A percentile compares a stretch with the other conserved stretches of the same genome.
phyloP scores from a whole-genome alignment of 2,888 invertebrate genomes.

The Lithophane leautieri region DNA sequence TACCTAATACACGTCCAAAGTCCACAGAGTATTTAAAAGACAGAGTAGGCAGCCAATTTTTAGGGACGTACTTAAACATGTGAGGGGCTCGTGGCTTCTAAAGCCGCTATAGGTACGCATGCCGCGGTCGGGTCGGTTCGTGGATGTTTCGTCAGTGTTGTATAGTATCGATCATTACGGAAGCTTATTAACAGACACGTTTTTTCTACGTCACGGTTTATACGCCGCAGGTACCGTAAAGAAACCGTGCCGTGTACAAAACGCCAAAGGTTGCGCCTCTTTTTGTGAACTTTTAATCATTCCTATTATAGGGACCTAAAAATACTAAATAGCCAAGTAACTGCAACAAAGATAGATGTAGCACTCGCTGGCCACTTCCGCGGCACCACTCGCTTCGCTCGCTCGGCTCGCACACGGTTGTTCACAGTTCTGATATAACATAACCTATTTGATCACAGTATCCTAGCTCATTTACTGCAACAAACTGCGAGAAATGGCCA shows the following conservation, averaged over 20 bases:
- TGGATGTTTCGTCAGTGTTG: too few species aligned
- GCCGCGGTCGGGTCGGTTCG: too few species aligned
- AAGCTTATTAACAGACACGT: too few species aligned
- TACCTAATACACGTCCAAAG: constrained; percentile 22
- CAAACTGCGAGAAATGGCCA: not conserved
- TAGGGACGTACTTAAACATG: not conserved
- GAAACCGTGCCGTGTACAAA: too few species aligned
- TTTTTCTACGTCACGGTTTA: too few species aligned
- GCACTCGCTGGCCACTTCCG: too few species aligned
- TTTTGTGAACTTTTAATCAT: not conserved
- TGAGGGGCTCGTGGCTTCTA: too few species aligned
- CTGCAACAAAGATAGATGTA: not conserved
- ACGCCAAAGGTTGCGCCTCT: not conserved
- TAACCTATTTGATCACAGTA: not conserved
- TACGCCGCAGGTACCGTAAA: too few species aligned
- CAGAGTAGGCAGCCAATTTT: constrained; percentile 2
- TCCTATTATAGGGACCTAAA: not conserved
- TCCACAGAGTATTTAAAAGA: constrained; percentile 2
- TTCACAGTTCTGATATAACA: not conserved
- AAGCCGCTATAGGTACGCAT: too few species aligned
- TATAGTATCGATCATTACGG: too few species aligned
- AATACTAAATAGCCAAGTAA: too few species aligned
- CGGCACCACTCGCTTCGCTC: too few species aligned
- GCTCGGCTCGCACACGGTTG: not conserved
- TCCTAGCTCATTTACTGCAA: not conserved